Evolutionary conservation across 37 sponge, comb jelly and placozoan genomes (phyloP).

Genomic region (Geodia barretti): DNA sequence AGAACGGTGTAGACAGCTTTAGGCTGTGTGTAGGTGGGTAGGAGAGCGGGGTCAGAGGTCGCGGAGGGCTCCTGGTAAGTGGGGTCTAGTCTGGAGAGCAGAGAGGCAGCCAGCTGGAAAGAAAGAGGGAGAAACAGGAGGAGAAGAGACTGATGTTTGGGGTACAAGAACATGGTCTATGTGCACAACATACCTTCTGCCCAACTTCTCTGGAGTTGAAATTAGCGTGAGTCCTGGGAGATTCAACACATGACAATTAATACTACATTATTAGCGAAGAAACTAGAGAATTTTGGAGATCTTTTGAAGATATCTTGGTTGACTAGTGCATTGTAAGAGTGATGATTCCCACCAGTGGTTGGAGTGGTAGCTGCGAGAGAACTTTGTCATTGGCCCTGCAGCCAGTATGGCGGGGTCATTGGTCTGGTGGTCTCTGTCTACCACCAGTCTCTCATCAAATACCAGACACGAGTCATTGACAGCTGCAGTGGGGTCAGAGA

Average conservation of each 20-base stretch:
- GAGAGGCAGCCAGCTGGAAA: slow-evolving; percentile 42
- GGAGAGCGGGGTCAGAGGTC: not conserved
- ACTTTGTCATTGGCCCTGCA: slow-evolving; percentile 96
- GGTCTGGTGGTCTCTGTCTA: slow-evolving; percentile 76
- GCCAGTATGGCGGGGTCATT: slow-evolving; percentile 90
- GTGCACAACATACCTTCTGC: slow-evolving; percentile 35
- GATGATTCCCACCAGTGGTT: slow-evolving; percentile 74
- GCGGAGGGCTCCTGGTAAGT: not conserved
- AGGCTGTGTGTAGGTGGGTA: slow-evolving; percentile 31
- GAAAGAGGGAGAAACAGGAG: slow-evolving; percentile 10
- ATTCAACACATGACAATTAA: not conserved
- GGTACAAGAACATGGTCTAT: slow-evolving; percentile 23
- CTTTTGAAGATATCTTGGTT: not conserved
- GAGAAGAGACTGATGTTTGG: not conserved
- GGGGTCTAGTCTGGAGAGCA: slow-evolving; percentile 54
- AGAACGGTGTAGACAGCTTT: slow-evolving; percentile 18
- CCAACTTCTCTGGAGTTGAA: slow-evolving; percentile 82
- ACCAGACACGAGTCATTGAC: slow-evolving; percentile 96
- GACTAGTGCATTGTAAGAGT: not conserved
- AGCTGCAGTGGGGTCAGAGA: slow-evolving; percentile 39
- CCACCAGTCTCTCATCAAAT: slow-evolving; percentile 89
- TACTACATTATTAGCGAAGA: no score
- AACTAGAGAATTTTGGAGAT: no score
- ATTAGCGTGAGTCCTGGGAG: slow-evolving; percentile 66
- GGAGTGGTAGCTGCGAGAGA: slow-evolving; percentile 77